Conservation (phyloP, 2,888 invertebrate genomes). For the Isotomurus palustris region DNA sequence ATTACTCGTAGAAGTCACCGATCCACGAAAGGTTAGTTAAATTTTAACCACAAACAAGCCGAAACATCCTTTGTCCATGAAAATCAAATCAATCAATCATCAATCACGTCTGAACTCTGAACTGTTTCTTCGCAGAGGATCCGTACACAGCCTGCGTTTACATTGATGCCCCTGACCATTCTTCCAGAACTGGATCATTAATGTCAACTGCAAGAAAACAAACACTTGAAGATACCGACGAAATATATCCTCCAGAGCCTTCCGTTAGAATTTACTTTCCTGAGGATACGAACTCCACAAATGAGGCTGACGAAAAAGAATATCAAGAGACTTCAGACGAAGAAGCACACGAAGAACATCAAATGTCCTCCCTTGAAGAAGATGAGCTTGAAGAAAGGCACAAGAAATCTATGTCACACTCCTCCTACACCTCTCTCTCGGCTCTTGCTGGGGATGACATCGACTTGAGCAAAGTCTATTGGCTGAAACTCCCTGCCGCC, state of each 20-base stretch:
- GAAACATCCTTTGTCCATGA: too few relatives aligned
- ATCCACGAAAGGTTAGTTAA: too few relatives aligned
- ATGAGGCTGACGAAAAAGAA: not conserved
- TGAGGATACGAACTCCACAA: not conserved
- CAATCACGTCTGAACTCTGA: too few relatives aligned
- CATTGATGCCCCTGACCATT: conserved; percentile 22
- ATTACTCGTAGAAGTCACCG: too few relatives aligned
- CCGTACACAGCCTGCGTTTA: conserved; percentile 38
- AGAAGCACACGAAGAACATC: too few relatives aligned
- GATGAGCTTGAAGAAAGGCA: too few relatives aligned
- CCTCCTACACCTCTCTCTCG: not conserved
- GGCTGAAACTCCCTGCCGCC: conserved; percentile 28
- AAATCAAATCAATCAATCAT: too few relatives aligned
- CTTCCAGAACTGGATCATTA: not conserved
- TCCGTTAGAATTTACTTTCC: not conserved
- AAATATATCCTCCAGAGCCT: conserved; percentile 1
- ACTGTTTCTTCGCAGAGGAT: too few relatives aligned
- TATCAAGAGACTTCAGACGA: not conserved
- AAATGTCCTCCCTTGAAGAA: not conserved
- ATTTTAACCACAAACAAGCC: too few relatives aligned
- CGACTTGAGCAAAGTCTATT: conserved; percentile 33
- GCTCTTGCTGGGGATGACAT: conserved; percentile 17
- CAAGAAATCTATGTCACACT: not conserved
- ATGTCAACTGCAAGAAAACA: too few relatives aligned
- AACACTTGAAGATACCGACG: not conserved